These are phyloP conservation scores for Drosophila arawakana DNA, from an alignment of 1,140 invertebrate genomes.

Conservation along the genomic window DNA sequence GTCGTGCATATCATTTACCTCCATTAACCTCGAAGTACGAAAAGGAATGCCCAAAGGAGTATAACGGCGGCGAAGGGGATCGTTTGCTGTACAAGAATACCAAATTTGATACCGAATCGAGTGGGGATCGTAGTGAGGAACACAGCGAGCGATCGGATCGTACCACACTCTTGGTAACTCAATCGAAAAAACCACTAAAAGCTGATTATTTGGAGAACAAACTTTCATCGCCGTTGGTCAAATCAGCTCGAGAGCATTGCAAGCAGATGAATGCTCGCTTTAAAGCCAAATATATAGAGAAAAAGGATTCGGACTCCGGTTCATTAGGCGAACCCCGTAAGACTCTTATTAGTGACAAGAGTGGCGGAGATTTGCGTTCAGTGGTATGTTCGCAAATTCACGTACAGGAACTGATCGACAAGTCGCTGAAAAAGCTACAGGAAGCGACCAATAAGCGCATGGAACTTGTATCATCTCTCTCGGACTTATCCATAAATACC, in stretches of 20 bases:
- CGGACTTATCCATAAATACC: not conserved
- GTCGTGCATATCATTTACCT: not conserved
- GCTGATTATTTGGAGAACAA: not conserved
- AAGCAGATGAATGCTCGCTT: not conserved
- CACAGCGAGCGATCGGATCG: not conserved
- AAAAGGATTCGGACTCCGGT: not conserved
- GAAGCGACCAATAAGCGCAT: not conserved
- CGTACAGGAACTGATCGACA: slow-evolving; percentile 46
- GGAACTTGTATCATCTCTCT: not conserved
- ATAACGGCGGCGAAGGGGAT: not conserved
- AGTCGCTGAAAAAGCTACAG: not conserved
- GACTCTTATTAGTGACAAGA: slow-evolving; percentile 61
- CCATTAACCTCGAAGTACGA: not conserved
- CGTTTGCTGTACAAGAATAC: slow-evolving; percentile 21
- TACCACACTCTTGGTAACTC: no score
- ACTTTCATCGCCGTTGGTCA: not conserved
- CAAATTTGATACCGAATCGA: slow-evolving; percentile 10
- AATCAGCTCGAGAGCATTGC: slow-evolving; percentile 29
- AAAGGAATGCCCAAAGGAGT: not conserved
- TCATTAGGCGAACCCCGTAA: slow-evolving; percentile 2
- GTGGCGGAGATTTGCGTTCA: slow-evolving; percentile 53
- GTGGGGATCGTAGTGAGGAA: not conserved
- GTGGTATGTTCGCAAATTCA: slow-evolving; percentile 61
- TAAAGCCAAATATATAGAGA: not conserved
- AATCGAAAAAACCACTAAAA: not conserved